These are phyloP conservation scores for Corydoras maculifer DNA, from an alignment of 2,113 vertebrate genomes.

Conservation along the genomic window DNA sequence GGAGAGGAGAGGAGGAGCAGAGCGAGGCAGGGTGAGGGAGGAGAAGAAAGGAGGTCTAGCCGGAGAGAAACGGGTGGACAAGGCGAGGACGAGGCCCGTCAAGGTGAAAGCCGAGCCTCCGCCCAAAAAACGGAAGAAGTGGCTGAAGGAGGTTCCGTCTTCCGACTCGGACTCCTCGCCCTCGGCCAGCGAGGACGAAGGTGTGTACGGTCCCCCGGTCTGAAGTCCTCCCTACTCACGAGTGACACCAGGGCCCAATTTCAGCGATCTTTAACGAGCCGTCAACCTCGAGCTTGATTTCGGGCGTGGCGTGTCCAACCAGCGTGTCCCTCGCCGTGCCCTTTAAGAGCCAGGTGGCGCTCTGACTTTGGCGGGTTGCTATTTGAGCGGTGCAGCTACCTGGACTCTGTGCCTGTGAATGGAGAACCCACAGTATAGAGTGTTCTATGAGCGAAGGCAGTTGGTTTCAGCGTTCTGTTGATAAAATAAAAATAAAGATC, in stretches of 20 bases:
- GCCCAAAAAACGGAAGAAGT: slow-evolving; percentile 90
- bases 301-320: too few relatives aligned
- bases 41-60: slow-evolving; percentile 56
- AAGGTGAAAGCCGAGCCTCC: slow-evolving; percentile 86
- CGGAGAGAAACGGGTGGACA: slow-evolving; percentile 54
- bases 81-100: slow-evolving; percentile 64
- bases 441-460: too few relatives aligned
- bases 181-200: slow-evolving; percentile 80
- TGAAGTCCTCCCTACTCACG: background rate
- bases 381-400: too few relatives aligned
- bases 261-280: too few relatives aligned
- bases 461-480: too few relatives aligned
- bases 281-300: too few relatives aligned
- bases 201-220: slow-evolving; percentile 48
- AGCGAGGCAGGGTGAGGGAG: slow-evolving; percentile 58
- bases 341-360: too few relatives aligned
- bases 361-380: too few relatives aligned
- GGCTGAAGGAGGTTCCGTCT: slow-evolving; percentile 79
- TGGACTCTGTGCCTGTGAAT: too few relatives aligned
- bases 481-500: too few relatives aligned
- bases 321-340: too few relatives aligned
- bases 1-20: slow-evolving; percentile 54
- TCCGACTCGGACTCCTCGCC: slow-evolving; percentile 79
- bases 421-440: too few relatives aligned
- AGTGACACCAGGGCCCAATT: background rate